phyloP scores from a whole-genome alignment of 2,797 vertebrate genomes.

The Enteromius paludinosus region DNA sequence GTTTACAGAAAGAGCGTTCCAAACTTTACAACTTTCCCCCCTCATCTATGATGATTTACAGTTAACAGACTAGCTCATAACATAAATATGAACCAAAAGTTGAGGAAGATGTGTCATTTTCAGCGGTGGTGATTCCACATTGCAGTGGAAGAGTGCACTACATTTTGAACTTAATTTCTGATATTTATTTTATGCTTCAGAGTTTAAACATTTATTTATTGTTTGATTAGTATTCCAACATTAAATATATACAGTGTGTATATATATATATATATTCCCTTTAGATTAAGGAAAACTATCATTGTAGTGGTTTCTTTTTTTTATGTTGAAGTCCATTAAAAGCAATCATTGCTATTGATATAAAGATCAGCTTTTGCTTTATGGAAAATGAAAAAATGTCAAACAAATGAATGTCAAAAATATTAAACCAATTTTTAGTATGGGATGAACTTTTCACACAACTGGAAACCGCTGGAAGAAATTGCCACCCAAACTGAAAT shows the following conservation, averaged over 20 bases:
- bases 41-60: conserved; percentile 5
- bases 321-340: not conserved
- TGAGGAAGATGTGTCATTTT: conserved; percentile 13
- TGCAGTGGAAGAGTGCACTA: not conserved
- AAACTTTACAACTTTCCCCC: not conserved
- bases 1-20: not conserved
- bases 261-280: not conserved
- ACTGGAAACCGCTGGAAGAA: too few species aligned
- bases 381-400: not conserved
- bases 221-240: not conserved
- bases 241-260: too few species aligned
- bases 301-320: not conserved
- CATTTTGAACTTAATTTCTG: not conserved
- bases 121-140: not conserved
- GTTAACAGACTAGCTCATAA: conserved; percentile 1
- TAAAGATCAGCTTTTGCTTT: not conserved
- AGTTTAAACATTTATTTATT: not conserved
- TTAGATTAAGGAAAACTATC: not conserved
- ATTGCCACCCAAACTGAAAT: too few species aligned
- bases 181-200: not conserved
- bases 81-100: not conserved
- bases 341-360: not conserved
- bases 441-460: too few species aligned
- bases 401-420: too few species aligned
- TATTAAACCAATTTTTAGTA: too few species aligned